Conservation (phyloP, 1,140 invertebrate genomes). For the Anoplolepis gracilipes region DNA sequence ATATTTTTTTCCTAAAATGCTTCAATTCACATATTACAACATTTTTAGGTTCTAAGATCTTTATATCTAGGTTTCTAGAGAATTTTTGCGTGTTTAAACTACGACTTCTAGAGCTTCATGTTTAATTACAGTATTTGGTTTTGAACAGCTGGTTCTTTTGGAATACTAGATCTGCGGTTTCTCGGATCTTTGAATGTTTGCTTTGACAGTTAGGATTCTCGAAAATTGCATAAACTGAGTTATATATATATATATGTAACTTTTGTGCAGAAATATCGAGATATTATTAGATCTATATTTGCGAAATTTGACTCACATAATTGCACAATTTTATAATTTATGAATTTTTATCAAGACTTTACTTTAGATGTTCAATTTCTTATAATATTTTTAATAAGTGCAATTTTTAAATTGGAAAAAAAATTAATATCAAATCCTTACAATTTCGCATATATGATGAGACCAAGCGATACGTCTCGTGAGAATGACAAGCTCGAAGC, state of each 20-base stretch:
- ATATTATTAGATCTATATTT: not conserved
- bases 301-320: not conserved
- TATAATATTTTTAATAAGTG: not conserved
- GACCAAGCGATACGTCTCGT: not conserved
- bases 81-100: not conserved
- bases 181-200: not conserved
- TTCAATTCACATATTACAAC: not conserved
- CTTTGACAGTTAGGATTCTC: not conserved
- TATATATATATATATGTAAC: not conserved
- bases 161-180: not conserved
- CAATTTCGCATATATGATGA: not conserved
- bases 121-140: not conserved
- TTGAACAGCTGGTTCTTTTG: not conserved
- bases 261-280: not conserved
- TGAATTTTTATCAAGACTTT: not conserved
- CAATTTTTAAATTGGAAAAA: not conserved
- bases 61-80: too few relatives aligned
- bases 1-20: not conserved
- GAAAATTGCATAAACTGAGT: not conserved
- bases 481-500: constrained; percentile 22
- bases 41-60: not conserved
- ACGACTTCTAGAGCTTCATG: not conserved
- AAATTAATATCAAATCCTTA: not conserved
- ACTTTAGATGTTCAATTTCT: not conserved
- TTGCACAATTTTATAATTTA: not conserved